Conservation (phyloP, 2,888 invertebrate species). For the Zygaena filipendulae region DNA sequence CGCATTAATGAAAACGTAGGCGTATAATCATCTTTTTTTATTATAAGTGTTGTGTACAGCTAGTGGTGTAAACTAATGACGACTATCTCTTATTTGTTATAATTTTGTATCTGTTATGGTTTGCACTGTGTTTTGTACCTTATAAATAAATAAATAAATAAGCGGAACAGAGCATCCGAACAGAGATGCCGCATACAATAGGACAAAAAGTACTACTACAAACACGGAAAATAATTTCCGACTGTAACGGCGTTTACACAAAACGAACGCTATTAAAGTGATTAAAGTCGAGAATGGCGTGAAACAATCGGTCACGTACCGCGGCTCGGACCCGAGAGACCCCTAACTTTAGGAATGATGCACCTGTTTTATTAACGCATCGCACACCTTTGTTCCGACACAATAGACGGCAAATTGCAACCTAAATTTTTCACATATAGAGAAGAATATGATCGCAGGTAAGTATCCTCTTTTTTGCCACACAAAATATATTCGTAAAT, state of each 20-base stretch:
- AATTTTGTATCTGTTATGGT: too few species aligned
- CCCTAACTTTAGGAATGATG: slow-evolving; percentile 45
- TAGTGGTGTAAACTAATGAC: too few species aligned
- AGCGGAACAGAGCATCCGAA: too few species aligned
- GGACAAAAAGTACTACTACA: slow-evolving; percentile 44
- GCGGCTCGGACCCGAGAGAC: slow-evolving; percentile 26
- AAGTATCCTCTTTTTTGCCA: slow-evolving; percentile 30
- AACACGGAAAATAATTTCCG: slow-evolving; percentile 49
- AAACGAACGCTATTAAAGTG: slow-evolving; percentile 54
- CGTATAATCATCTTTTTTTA: too few species aligned
- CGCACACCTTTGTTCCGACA: slow-evolving; percentile 55
- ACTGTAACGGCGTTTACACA: slow-evolving; percentile 57
- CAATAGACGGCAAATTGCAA: slow-evolving; percentile 64
- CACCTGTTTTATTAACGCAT: slow-evolving; percentile 64
- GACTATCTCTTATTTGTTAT: too few species aligned
- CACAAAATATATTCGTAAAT: too few species aligned
- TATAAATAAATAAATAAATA: too few species aligned
- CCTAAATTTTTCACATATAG: slow-evolving; percentile 50
- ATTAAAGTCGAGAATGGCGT: slow-evolving; percentile 47
- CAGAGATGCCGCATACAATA: slow-evolving; percentile 37
- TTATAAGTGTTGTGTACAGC: too few species aligned
- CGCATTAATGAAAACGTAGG: slow-evolving; percentile 60
- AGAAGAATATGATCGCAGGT: slow-evolving; percentile 40
- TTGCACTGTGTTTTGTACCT: too few species aligned
- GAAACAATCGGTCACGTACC: slow-evolving; percentile 56